A percentile compares a stretch with the other conserved stretches of the same genome.
These are phyloP conservation scores for Caenorhabditis inopinata DNA, from an alignment of 1,140 invertebrate species.

Conservation along the genomic window DNA sequence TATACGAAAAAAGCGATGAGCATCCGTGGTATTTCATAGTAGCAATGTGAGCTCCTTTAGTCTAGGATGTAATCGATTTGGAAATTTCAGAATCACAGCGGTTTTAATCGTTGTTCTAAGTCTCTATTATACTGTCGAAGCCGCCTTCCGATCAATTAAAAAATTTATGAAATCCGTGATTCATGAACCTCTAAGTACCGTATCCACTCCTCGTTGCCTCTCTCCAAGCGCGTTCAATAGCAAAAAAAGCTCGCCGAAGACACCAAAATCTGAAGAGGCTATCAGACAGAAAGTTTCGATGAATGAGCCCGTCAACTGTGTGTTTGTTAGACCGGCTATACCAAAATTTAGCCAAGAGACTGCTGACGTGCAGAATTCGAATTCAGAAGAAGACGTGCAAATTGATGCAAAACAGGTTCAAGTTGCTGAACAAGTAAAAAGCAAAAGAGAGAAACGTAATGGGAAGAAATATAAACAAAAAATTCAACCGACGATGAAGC, in stretches of 20 bases:
- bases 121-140: slow-evolving; percentile 10
- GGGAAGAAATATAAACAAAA: background rate
- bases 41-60: background rate
- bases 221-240: background rate
- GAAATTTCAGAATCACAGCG: background rate
- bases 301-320: slow-evolving; percentile 19
- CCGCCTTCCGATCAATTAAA: background rate
- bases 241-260: background rate
- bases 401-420: background rate
- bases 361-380: background rate
- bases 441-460: background rate
- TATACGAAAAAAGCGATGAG: background rate
- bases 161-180: background rate
- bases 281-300: background rate
- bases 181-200: background rate
- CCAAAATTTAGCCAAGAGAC: background rate
- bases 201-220: slow-evolving; percentile 10
- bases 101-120: background rate
- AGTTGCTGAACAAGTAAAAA: background rate
- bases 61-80: no score
- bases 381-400: background rate
- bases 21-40: slow-evolving; percentile 9
- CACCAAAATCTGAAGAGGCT: background rate
- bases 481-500: background rate
- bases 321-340: background rate